Conservation (phyloP, 2,797 vertebrate species). For the Smutsia gigantea region DNA sequence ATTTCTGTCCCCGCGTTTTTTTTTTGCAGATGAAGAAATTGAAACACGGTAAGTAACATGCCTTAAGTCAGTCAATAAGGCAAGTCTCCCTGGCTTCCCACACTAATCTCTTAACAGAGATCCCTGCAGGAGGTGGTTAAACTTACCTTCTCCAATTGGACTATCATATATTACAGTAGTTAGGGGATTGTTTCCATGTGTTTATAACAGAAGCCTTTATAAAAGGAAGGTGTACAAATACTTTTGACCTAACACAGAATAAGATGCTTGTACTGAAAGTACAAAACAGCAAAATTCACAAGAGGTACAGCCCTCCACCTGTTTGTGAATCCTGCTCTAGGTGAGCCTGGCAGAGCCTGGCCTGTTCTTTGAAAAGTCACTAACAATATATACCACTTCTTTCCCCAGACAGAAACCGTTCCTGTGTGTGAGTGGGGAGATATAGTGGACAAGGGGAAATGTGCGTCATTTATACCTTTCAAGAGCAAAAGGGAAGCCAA, state of each 20-base stretch:
- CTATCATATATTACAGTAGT: neutral
- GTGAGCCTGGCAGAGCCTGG: neutral
- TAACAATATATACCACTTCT: conserved; percentile 49
- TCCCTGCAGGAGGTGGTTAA: neutral
- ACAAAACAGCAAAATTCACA: neutral
- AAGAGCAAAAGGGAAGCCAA: conserved; percentile 75
- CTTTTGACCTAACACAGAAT: neutral
- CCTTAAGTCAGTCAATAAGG: neutral
- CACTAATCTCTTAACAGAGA: neutral
- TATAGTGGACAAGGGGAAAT: conserved; percentile 58
- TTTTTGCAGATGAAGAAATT: neutral
- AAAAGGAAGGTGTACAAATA: neutral
- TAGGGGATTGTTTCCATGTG: neutral
- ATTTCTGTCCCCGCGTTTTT: neutral
- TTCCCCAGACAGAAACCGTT: conserved; percentile 50
- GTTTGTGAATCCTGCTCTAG: neutral
- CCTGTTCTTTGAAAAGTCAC: conserved; percentile 21
- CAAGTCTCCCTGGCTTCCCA: neutral
- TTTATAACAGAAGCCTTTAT: neutral
- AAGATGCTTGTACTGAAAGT: neutral
- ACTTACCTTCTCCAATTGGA: conserved; percentile 14
- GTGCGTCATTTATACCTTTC: conserved; percentile 75
- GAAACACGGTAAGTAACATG: neutral
- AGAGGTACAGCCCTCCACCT: neutral
- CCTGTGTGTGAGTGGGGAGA: conserved; percentile 32